Evolutionary conservation across 2,113 vertebrate genomes (phyloP).

Genomic region (Ascaphus truei): DNA sequence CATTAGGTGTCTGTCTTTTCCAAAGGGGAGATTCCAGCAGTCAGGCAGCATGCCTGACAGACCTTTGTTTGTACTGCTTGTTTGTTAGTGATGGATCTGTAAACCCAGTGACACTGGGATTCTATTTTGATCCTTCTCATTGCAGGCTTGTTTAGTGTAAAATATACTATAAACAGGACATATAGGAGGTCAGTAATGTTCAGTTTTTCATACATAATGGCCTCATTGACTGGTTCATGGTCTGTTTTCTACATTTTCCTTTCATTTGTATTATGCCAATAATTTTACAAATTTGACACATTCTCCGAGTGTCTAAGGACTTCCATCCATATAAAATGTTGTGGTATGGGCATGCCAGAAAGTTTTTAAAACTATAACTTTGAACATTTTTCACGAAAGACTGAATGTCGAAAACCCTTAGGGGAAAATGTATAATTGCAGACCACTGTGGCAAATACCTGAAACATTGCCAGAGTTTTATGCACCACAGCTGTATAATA

Average conservation of each 20-base stretch:
- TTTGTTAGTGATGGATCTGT: too few species aligned
- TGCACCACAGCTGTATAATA: conserved; percentile 31
- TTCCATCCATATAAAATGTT: conserved; percentile 7
- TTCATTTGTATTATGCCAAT: conserved; percentile 10
- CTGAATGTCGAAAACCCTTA: conserved; percentile 29
- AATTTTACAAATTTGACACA: conserved; percentile 23
- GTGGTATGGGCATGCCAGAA: conserved; percentile 11
- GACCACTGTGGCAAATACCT: conserved; percentile 38
- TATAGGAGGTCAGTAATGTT: neutral
- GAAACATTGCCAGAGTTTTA: conserved; percentile 26
- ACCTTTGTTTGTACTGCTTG: too few species aligned
- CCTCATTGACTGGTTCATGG: neutral
- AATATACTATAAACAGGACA: neutral
- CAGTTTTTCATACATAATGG: neutral
- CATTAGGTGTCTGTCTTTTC: too few species aligned
- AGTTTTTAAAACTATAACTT: conserved; percentile 24
- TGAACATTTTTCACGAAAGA: conserved; percentile 25
- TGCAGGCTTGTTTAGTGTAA: too few species aligned
- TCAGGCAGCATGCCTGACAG: too few species aligned
- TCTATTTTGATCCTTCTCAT: too few species aligned
- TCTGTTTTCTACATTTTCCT: neutral
- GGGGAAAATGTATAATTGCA: conserved; percentile 34
- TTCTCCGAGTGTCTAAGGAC: conserved; percentile 11
- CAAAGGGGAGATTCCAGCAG: too few species aligned
- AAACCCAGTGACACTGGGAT: too few species aligned